phyloP scores from a whole-genome alignment of 2,113 vertebrate genomes.

The Haemorhous mexicanus region DNA sequence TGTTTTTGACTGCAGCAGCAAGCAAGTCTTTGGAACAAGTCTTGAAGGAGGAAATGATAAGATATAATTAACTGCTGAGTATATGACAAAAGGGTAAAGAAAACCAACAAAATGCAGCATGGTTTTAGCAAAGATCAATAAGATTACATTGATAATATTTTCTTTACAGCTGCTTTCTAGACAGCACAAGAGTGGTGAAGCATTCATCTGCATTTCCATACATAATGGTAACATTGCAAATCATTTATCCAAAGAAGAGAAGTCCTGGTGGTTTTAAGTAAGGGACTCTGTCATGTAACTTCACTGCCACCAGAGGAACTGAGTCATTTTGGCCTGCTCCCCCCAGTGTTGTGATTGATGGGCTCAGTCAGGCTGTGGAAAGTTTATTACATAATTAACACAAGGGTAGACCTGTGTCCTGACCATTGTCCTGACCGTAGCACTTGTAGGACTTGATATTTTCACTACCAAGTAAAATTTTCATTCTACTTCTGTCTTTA shows the following conservation, averaged over 20 bases:
- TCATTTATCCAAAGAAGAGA: neutral
- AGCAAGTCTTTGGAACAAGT: neutral
- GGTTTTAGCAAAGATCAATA: neutral
- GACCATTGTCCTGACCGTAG: neutral
- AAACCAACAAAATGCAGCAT: neutral
- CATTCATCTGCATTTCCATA: rapidly evolving
- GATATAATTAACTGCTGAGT: neutral
- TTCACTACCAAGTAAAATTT: neutral
- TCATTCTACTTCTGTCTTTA: neutral
- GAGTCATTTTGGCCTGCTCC: neutral
- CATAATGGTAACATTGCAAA: neutral
- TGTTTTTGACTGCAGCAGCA: neutral
- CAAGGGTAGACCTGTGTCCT: neutral
- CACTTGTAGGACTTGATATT: neutral
- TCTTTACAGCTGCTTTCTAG: neutral
- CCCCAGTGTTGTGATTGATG: neutral
- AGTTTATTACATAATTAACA: neutral
- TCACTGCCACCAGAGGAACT: neutral
- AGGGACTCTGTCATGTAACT: neutral
- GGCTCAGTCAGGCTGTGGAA: neutral
- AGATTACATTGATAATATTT: neutral
- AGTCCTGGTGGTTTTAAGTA: neutral
- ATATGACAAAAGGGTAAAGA: neutral
- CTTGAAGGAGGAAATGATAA: neutral
- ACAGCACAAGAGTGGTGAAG: neutral